Evolutionary conservation across 2,113 vertebrate species (phyloP).

Genomic region (Dinomys branickii): DNA sequence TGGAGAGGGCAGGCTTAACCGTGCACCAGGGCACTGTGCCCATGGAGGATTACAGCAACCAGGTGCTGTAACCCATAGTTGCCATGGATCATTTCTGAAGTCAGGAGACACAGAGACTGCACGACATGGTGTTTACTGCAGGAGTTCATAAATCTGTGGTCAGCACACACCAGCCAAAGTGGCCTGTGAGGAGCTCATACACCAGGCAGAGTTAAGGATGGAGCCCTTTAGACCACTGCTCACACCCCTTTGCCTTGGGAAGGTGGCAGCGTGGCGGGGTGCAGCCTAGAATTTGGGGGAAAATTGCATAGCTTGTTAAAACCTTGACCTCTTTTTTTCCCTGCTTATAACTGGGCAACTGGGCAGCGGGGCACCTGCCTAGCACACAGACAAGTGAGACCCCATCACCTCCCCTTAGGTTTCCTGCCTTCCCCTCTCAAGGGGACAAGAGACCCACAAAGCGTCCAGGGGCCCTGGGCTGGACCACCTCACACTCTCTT

Average conservation of each 20-base stretch:
- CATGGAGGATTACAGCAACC: too few species aligned
- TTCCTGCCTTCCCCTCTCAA: neutral
- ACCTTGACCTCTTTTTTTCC: slow-evolving; percentile 70
- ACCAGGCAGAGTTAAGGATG: slow-evolving; percentile 73
- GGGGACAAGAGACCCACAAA: neutral
- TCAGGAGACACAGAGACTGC: neutral
- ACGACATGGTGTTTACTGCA: slow-evolving; percentile 41
- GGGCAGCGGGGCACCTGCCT: slow-evolving; percentile 40
- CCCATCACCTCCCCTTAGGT: neutral
- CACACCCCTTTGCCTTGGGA: neutral
- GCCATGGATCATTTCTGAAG: fast-evolving
- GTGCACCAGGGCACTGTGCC: neutral
- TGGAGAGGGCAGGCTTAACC: neutral
- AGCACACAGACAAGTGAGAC: neutral
- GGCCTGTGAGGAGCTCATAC: neutral
- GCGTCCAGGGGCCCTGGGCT: neutral
- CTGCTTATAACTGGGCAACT: slow-evolving; percentile 83
- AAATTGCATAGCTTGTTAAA: slow-evolving; percentile 91
- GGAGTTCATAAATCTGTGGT: slow-evolving; percentile 4
- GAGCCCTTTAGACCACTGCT: slow-evolving; percentile 89
- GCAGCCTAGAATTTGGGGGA: slow-evolving; percentile 86
- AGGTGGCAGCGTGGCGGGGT: neutral
- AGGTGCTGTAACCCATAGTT: too few species aligned
- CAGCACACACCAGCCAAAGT: neutral
- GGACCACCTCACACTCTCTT: slow-evolving; percentile 39